A percentile compares a stretch with the other conserved stretches of the same genome.
These are phyloP conservation scores for Tychaedon coryphoeus DNA, from an alignment of 2,113 vertebrate genomes.

Conservation along the genomic window DNA sequence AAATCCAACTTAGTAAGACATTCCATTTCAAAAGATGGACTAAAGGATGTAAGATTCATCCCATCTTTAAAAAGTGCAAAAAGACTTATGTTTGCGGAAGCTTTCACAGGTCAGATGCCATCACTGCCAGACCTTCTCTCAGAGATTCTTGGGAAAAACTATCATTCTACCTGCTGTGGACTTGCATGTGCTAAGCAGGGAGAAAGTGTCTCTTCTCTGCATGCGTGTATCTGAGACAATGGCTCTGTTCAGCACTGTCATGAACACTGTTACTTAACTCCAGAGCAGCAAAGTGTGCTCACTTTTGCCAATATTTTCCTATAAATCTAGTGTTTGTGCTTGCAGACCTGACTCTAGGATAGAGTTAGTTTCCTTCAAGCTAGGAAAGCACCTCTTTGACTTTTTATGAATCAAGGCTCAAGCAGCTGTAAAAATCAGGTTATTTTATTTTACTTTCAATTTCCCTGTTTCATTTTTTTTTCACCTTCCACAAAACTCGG, in stretches of 20 bases:
- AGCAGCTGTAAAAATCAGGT: background rate
- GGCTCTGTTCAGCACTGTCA: background rate
- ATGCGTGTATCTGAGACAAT: fast-evolving
- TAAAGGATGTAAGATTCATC: background rate
- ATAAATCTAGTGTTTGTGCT: background rate
- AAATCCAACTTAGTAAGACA: background rate
- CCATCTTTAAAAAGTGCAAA: background rate
- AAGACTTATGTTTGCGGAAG: background rate
- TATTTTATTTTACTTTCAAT: background rate
- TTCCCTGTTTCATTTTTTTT: background rate
- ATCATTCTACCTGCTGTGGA: background rate
- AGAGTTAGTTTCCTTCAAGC: background rate
- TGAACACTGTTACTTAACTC: too few relatives aligned
- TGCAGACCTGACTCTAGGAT: background rate
- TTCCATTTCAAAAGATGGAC: background rate
- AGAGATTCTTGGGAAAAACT: background rate
- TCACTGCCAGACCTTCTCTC: background rate
- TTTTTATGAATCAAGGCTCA: background rate
- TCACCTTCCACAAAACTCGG: background rate
- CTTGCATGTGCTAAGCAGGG: background rate
- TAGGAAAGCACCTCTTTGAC: background rate
- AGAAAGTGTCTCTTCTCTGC: background rate
- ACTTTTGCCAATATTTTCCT: background rate
- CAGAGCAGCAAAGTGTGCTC: background rate
- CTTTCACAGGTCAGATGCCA: background rate